A percentile compares a stretch with the other conserved stretches of the same genome.
These are phyloP conservation scores for Probosciger aterrimus DNA, from an alignment of 2,113 vertebrate species.

Conservation along the genomic window DNA sequence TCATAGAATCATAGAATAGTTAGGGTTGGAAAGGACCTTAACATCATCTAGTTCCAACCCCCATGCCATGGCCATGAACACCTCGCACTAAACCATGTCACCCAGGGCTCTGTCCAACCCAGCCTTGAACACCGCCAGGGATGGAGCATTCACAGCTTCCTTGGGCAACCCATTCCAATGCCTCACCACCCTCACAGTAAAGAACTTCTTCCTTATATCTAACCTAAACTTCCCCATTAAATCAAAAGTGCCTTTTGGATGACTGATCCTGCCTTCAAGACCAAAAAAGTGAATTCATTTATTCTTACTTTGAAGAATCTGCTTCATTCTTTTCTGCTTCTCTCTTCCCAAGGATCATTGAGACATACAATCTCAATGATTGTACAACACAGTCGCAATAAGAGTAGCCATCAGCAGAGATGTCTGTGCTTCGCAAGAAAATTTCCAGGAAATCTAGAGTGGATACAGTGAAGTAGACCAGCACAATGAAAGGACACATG, in stretches of 20 bases:
- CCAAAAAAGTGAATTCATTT: neutral
- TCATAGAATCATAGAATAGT: neutral
- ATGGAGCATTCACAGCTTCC: neutral
- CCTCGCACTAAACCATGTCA: neutral
- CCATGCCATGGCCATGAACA: neutral
- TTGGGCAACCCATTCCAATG: no score
- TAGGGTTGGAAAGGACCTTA: neutral
- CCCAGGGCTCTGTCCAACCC: neutral
- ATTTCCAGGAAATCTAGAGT: neutral
- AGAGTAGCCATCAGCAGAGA: neutral
- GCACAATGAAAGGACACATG: neutral
- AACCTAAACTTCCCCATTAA: neutral
- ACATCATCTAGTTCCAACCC: neutral
- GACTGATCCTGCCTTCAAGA: neutral
- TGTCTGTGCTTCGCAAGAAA: neutral
- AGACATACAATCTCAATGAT: neutral
- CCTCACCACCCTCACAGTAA: neutral
- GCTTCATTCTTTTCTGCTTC: neutral
- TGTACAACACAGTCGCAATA: rapidly evolving
- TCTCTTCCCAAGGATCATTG: neutral
- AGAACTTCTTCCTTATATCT: neutral
- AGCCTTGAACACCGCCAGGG: neutral
- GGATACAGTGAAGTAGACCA: neutral
- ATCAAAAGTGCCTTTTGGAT: neutral
- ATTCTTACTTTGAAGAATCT: neutral